Evolutionary conservation across 2,797 vertebrate genomes (phyloP).

Genomic region (Tinamus major): DNA sequence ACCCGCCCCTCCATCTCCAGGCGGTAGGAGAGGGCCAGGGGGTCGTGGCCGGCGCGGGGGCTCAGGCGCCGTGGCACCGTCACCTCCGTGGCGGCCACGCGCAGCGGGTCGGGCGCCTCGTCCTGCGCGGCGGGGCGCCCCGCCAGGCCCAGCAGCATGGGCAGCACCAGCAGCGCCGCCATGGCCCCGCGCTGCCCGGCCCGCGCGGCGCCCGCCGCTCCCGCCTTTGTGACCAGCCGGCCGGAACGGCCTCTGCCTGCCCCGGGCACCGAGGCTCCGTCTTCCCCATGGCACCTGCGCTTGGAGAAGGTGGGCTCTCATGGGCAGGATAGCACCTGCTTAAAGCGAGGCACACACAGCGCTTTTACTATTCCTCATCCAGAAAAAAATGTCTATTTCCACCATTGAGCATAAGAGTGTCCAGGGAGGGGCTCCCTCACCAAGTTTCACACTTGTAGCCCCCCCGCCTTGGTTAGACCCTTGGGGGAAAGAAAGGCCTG

Average conservation of each 20-base stretch:
- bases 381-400: neutral
- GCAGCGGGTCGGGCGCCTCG: neutral
- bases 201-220: rapidly evolving
- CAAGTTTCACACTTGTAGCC: neutral
- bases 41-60: neutral
- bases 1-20: slow-evolving; percentile 63
- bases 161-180: neutral
- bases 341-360: rapidly evolving
- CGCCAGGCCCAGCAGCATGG: neutral
- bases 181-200: neutral
- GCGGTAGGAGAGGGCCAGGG: slow-evolving; percentile 45
- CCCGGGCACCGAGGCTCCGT: neutral
- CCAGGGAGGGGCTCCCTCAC: rapidly evolving
- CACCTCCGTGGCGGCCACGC: neutral
- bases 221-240: neutral
- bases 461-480: neutral
- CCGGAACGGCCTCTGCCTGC: neutral
- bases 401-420: neutral
- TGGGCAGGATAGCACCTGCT: neutral
- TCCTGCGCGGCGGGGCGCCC: rapidly evolving
- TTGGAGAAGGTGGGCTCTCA: rapidly evolving
- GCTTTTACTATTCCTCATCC: neutral
- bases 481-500: no score
- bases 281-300: neutral
- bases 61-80: slow-evolving; percentile 63